A percentile compares a stretch with the other conserved stretches of the same genome.
These are phyloP conservation scores for Drosophila murphyi DNA, from an alignment of 1,140 invertebrate species.

Conservation along the genomic window DNA sequence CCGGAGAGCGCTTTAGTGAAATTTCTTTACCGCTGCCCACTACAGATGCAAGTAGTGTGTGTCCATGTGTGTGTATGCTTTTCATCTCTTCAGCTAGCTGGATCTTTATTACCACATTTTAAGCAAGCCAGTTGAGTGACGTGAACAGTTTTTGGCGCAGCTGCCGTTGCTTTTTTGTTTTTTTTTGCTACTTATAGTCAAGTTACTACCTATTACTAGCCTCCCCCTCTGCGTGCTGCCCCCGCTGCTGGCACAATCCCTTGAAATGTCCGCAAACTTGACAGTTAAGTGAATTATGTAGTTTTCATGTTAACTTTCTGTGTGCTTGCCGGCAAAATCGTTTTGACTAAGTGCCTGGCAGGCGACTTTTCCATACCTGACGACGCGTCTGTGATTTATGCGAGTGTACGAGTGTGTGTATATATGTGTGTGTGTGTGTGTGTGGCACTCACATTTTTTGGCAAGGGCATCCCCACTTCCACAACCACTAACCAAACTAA, in stretches of 20 bases:
- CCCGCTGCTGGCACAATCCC: background rate
- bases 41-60: slow-evolving; percentile 23
- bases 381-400: slow-evolving; percentile 57
- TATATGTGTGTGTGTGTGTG: background rate
- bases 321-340: slow-evolving; percentile 41
- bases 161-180: slow-evolving; percentile 19
- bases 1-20: slow-evolving; percentile 64
- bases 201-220: slow-evolving; percentile 50
- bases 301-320: slow-evolving; percentile 66
- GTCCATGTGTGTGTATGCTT: background rate
- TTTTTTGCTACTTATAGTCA: slow-evolving; percentile 38
- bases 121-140: slow-evolving; percentile 58
- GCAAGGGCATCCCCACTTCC: slow-evolving; percentile 37
- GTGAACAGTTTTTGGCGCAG: slow-evolving; percentile 54
- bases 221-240: background rate
- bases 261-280: slow-evolving; percentile 40
- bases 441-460: slow-evolving; percentile 29
- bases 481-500: slow-evolving; percentile 10
- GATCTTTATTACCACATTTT: slow-evolving; percentile 54
- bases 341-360: slow-evolving; percentile 53
- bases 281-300: slow-evolving; percentile 80
- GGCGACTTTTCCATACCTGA: slow-evolving; percentile 43
- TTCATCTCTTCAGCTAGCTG: slow-evolving; percentile 28
- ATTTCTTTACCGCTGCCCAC: slow-evolving; percentile 44
- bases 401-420: background rate